phyloP scores from a whole-genome alignment of 64 coral and sea anemone genomes.

The Actinia tenebrosa region DNA sequence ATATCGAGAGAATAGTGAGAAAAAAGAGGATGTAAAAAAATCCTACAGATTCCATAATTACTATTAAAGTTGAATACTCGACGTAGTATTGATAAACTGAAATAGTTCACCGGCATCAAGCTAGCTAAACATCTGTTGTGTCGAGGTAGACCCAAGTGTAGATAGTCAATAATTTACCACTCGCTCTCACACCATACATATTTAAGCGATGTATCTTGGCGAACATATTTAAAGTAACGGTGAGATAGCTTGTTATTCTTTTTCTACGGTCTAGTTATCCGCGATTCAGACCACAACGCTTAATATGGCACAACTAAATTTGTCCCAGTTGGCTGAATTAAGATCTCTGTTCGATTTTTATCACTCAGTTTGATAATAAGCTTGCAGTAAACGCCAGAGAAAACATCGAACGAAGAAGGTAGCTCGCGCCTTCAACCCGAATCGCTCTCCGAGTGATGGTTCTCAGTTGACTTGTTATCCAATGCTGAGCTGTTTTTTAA shows the following conservation, averaged over 20 bases:
- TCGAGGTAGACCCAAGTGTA: background rate
- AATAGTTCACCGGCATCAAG: background rate
- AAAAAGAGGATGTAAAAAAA: background rate
- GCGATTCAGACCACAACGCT: constrained; percentile 5
- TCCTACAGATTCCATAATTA: background rate
- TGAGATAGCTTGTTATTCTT: background rate
- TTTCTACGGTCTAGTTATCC: background rate
- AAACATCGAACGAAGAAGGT: background rate
- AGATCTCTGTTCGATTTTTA: background rate
- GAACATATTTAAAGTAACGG: constrained; percentile 14
- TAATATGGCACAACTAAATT: background rate
- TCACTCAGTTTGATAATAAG: background rate
- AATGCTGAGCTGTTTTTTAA: background rate
- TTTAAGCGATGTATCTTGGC: constrained; percentile 5
- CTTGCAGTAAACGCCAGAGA: background rate
- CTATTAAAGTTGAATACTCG: background rate
- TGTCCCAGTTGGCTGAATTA: background rate
- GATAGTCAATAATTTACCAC: constrained; percentile 27
- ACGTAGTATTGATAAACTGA: background rate
- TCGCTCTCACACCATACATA: constrained; percentile 18
- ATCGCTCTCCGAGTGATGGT: background rate
- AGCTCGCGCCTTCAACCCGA: background rate
- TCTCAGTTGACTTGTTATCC: background rate
- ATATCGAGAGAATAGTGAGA: background rate
- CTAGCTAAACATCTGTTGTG: constrained; percentile 1